Evolutionary conservation across 2,797 vertebrate genomes (phyloP), one percentile per base, ranked within the genome.

Genomic region (Lepilemur septentrionalis): DNA sequence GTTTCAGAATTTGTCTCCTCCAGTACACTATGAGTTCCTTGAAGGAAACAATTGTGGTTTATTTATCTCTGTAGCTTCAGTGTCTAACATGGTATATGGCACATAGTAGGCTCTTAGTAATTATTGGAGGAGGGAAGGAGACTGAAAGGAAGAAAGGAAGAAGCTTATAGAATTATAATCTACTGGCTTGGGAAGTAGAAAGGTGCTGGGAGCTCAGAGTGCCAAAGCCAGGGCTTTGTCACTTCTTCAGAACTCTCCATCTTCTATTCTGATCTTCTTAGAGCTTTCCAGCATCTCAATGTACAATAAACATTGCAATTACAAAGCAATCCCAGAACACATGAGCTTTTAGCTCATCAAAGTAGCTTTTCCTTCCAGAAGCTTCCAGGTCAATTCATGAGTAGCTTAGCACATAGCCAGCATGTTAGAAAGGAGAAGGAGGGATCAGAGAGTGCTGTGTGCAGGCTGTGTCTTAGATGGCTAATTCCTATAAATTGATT

Each of bases 1-100:
- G 10, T 93, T 96, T 93, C 57, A 72, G 22, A 96, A 87, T 72
- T 80, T 96, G 23, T 93, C 41, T 93, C 59, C 12, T 94, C 46
- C 61, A 67, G 5, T 61, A 91, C 13, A 88, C 41, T 79, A 35
- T 35, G 12, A 89, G 32, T 63, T 95, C 32, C 91, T 50, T 93
- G 55, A 83, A 25, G 59, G 38, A n/a, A 93, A 88, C 50, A 91
- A 30, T 5, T 92, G 6, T 82, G 50, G 22, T 28, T 65, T 46
- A 88, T 48, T 83, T 48, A 96, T 95, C 50, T 94, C 69, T 95
- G 14, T 32, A 67, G 52, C 17, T 89, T 73, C 30, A 86, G 63
- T 75, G 41, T 5, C 48, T 92, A 87, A n/a, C 43, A 87, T 76
- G 8, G 18, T 88, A 94, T 23, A 69, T 67, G 38, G 67, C 22